These are phyloP conservation scores for Mimumesa dahlbomi DNA, from an alignment of 2,888 invertebrate genomes.

Conservation along the genomic window DNA sequence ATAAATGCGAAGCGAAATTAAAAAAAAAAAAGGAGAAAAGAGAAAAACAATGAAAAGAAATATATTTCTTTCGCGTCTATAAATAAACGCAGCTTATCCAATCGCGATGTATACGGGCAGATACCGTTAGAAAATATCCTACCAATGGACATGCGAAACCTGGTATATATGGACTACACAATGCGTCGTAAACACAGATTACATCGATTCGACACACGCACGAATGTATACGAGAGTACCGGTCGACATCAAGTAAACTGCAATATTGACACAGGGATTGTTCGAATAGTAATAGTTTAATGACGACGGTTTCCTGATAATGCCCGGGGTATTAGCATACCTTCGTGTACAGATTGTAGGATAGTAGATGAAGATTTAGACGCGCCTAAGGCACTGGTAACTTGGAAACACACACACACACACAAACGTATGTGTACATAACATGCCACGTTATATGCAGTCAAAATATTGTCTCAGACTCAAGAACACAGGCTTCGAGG, in stretches of 20 bases:
- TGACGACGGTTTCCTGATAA: conserved; percentile 46
- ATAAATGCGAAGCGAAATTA: no score
- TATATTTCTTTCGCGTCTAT: no score
- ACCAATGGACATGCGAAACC: not conserved
- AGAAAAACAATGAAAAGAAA: no score
- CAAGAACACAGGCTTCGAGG: no score
- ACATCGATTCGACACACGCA: conserved; percentile 7
- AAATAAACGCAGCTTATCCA: no score
- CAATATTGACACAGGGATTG: conserved; percentile 24
- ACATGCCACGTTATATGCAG: conserved; percentile 15
- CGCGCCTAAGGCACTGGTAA: conserved; percentile 36
- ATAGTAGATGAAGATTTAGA: conserved; percentile 49
- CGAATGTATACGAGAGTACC: not conserved
- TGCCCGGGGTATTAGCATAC: conserved; percentile 32
- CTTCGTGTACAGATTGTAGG: conserved; percentile 26
- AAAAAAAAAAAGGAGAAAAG: no score
- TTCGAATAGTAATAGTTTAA: conserved; percentile 49
- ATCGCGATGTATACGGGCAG: no score
- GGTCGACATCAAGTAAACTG: conserved; percentile 21
- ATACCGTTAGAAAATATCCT: not conserved
- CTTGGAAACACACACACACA: conserved; percentile 10
- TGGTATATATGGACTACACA: no score
- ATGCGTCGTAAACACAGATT: conserved; percentile 12
- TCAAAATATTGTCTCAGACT: conserved; percentile 34
- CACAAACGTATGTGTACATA: not conserved